Evolutionary conservation across 1,140 invertebrate genomes (phyloP), one percentile per base, ranked within the genome.

Genomic region (Dysdera silvatica): DNA sequence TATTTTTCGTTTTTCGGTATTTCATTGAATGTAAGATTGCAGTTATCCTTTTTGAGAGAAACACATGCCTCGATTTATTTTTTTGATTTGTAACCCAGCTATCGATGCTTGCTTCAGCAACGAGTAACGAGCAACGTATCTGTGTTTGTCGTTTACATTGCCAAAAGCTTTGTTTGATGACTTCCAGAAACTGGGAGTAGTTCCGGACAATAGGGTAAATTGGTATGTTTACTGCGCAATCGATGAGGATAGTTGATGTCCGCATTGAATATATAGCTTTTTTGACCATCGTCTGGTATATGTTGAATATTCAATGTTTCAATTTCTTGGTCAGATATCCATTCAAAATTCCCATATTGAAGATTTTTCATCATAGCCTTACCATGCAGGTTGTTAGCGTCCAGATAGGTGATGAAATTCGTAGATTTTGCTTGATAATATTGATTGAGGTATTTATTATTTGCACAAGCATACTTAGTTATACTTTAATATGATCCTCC

Each of bases 81-180:
- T 18, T 10, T 45, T 45, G 35, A 47, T 74, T 20, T 70, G 48
- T 20, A 75, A 16, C 31, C 79, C 80, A 55, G 72, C 28, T 48
- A 72, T 51, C 23, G 80, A 12, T 66, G 73, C 78, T 70, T 79
- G 78, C 71, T 79, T 70, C 35, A 81, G 73, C 70, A 75, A 77
- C 62, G 67, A 54, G 71, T 79, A 79, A 70, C 81, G 79, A 41
- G 81, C 73, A 43, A 76, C 68, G 71, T 80, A 81, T 31, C 76
- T 77, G 57, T 67, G 62, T 29, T 65, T 67, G n/a, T 65, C 20
- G 12, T 35, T 0, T 28, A 67, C 43, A 24, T 55, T 6, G 18
- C 26, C 4, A 65, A 1, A 2, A 67, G 29, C 51, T 54, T 67
- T 35, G 49, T 35, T 32, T 28, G 20, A 31, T 57, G 51, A 73